Conservation (phyloP, 2,888 invertebrate genomes). For the Synanthedon tipuliformis region DNA sequence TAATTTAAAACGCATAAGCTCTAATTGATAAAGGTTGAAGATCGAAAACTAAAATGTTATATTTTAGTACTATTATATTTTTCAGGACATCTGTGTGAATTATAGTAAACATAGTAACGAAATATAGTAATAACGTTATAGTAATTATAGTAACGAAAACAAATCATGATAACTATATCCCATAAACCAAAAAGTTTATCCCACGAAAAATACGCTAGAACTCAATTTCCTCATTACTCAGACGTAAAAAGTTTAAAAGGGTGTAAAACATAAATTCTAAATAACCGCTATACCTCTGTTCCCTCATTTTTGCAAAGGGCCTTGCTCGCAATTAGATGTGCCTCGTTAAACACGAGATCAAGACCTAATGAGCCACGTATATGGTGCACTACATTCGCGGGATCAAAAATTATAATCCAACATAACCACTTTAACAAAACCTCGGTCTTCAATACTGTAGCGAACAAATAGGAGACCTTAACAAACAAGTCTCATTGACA, state of each 20-base stretch:
- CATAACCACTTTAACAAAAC: constrained; percentile 22
- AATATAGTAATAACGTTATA: no score
- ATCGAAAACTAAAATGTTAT: no score
- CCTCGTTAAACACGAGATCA: constrained; percentile 57
- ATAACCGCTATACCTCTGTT: constrained; percentile 37
- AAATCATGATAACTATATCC: no score
- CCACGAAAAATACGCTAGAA: neutral
- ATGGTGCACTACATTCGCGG: constrained; percentile 54
- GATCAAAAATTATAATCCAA: constrained; percentile 56
- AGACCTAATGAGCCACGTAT: constrained; percentile 63
- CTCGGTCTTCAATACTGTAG: constrained; percentile 5
- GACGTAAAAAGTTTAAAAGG: constrained; percentile 23
- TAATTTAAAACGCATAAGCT: no score
- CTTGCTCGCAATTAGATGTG: constrained; percentile 49
- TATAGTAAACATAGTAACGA: no score
- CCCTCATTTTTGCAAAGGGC: constrained; percentile 33
- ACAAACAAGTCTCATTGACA: constrained; percentile 14
- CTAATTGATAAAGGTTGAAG: no score
- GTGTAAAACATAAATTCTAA: constrained; percentile 46
- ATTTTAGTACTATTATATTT: no score
- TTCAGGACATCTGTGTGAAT: no score
- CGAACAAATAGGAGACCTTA: constrained; percentile 9
- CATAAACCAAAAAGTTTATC: no score
- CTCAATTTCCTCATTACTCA: constrained; percentile 1
- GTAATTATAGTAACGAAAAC: no score